Percentiles rank a stretch among this genome's conserved stretches.
These are phyloP conservation scores for Mesocricetus auratus DNA, from an alignment of 2,113 vertebrate species.

Conservation along the genomic window DNA sequence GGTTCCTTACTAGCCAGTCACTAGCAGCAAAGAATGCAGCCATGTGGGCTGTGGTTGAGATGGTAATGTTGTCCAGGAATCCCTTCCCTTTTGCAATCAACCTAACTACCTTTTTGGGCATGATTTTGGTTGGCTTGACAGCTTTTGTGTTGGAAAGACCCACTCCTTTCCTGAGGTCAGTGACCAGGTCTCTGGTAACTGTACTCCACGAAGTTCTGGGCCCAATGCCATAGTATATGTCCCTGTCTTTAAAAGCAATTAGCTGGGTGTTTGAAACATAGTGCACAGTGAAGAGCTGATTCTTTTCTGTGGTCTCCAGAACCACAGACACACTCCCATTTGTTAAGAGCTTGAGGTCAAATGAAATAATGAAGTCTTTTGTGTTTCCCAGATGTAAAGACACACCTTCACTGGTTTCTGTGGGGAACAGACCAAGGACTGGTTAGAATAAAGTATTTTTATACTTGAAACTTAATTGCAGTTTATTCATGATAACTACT, in stretches of 20 bases:
- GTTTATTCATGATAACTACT: slow-evolving; percentile 11
- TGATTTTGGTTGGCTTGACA: slow-evolving; percentile 96
- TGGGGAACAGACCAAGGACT: background rate
- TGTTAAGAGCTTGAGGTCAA: slow-evolving; percentile 94
- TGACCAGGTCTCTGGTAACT: slow-evolving; percentile 95
- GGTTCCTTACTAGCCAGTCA: slow-evolving; percentile 96
- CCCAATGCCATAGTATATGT: slow-evolving; percentile 96
- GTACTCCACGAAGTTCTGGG: slow-evolving; percentile 93
- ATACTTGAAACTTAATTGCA: slow-evolving; percentile 13
- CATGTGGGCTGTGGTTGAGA: slow-evolving; percentile 96
- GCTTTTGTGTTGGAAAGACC: slow-evolving; percentile 99
- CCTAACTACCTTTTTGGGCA: slow-evolving; percentile 93
- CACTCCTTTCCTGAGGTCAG: slow-evolving; percentile 96
- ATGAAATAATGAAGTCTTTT: slow-evolving; percentile 96
- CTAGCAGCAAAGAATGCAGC: slow-evolving; percentile 97
- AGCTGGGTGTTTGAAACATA: slow-evolving; percentile 94
- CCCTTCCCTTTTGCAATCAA: slow-evolving; percentile 92
- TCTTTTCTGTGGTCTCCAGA: slow-evolving; percentile 96
- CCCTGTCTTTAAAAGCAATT: slow-evolving; percentile 92
- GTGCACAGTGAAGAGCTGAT: slow-evolving; percentile 93
- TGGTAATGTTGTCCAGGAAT: slow-evolving; percentile 94
- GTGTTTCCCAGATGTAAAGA: slow-evolving; percentile 94
- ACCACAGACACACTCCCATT: slow-evolving; percentile 96
- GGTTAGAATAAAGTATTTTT: background rate
- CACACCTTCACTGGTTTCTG: slow-evolving; percentile 94